Base-by-base conservation (phyloP, 2,888 invertebrate species). In the Palloptera scutellata region DNA sequence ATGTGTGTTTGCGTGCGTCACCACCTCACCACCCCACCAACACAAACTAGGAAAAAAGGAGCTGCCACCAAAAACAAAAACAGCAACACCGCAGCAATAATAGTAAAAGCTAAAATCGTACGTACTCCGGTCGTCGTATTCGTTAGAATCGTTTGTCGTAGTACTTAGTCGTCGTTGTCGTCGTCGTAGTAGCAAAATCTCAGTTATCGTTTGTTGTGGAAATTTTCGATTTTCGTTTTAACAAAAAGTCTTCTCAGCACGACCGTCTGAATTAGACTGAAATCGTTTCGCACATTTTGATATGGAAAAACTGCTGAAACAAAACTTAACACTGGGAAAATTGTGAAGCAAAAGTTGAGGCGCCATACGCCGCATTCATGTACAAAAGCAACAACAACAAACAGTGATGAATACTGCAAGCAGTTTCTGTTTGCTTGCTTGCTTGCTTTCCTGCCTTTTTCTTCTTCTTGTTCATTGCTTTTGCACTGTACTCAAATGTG, bases 251-350 rank as follows among this genome's bases (percentile, higher is more conserved):
- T 83, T 83, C 82, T 83, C 83, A 83, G 83, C 83, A 83, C 83
- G 83, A 83, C 82, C 79, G 83, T 83, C 83, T 83, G 83, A 83
- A 82, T 83, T 82, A 83, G 83, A 83, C 83, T 83, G 83, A 83
- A 83, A 83, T 79, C 80, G 82, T 83, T 83, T 83, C 82, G 83
- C 83, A 83, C 83, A 83, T 83, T 83, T 83, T 80, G 83, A 79
- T 82, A 80, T 81, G 83, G 83, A 83, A 83, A 83, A 83, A 81
- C 81, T 81, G 66, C 71, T 68, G 81, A 81, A 81, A 81, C 74
- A 68, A 71, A 73, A 72, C 71, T 70, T 72, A 79, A 77, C 78
- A 79, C 30, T 64, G 65, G 62, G 54, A 61, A 66, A 62, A 53
- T 19, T 17, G 15, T 53, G 53, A 53, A 53, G 19, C 53, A 53